Base-by-base conservation (phyloP, 92 coral and sea anemone genomes). In the Epizoanthus stellaris region DNA sequence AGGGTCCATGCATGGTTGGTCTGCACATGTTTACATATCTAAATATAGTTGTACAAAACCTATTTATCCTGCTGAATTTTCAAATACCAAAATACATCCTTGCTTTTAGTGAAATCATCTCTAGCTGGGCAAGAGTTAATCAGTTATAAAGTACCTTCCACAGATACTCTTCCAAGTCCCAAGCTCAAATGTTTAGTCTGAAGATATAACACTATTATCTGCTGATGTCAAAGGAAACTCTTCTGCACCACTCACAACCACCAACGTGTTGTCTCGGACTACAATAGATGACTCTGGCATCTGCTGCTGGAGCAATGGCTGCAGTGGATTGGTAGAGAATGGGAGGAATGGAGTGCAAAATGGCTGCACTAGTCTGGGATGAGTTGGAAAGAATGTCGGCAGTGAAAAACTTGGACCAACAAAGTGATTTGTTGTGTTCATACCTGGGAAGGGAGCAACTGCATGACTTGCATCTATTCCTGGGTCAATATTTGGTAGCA, bases 221-320 rank as follows among this genome's bases (percentile, higher is more conserved):
- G 83, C 83, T 5, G 83, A 79, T 40, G 83, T 79, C 11, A 79
- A 20, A 5, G 83, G 83, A 19, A 79, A 79, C 17, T 79, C 83
- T 63, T 79, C 70, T 9, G 60, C 19, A 13, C 83, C 83, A 79
- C 83, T 63, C 6, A 79, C 83, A 1, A 79, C 72, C 43, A 79
- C 83, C 71, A 79, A 45, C 3, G 71, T 79, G 21, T 79, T 79
- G 71, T 79, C 83, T 61, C 83, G 63, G 4, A 79, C 43, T 42
- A 79, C 83, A 62, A 79, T 79, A 40, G 83, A 79, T 4, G 83
- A 79, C 34, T 79, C 72, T 20, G 83, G 71, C 15, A 38, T 40
- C 72, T 79, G 83, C 30, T 63, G 83, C 20, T 12, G 67, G 12
- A 58, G 58, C 59, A 40, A 40, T 9, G 25, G 59, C 59, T 42